These are phyloP conservation scores for Pseudolaguvia tuberculata DNA, from an alignment of 2,113 vertebrate species.

Conservation along the genomic window DNA sequence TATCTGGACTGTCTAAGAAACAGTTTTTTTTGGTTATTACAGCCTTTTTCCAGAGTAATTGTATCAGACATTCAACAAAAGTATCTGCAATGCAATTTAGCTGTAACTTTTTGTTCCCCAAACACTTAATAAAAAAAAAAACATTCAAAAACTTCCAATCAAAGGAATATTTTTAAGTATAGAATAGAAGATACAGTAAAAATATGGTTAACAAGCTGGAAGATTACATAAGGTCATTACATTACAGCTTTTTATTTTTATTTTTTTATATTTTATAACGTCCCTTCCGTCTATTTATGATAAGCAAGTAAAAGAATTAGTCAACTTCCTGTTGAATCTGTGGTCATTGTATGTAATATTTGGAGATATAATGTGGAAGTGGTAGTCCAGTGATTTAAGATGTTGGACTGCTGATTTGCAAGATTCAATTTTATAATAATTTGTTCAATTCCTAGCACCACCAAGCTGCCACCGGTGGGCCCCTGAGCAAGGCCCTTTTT, in stretches of 20 bases:
- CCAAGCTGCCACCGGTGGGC: no score
- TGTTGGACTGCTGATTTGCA: no score
- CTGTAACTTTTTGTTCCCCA: background rate
- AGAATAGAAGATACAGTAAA: background rate
- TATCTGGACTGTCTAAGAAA: background rate
- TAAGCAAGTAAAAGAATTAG: no score
- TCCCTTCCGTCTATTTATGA: no score
- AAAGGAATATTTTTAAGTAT: background rate
- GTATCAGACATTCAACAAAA: background rate
- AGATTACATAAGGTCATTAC: background rate
- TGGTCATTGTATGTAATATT: no score
- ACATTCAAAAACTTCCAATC: background rate
- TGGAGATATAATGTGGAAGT: no score
- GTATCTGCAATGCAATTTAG: background rate
- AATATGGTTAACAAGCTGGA: background rate
- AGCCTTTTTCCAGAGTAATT: conserved; percentile 17
- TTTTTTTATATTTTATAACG: no score
- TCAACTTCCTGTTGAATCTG: no score
- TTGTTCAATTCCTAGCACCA: no score
- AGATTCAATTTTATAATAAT: no score
- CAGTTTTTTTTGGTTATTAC: background rate
- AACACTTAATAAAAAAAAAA: background rate
- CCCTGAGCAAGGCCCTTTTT: no score
- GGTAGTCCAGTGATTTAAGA: no score
- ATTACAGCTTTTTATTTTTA: background rate